These are phyloP conservation scores for Heloderma charlesbogerti DNA, from an alignment of 2,113 vertebrate genomes.

Conservation along the genomic window DNA sequence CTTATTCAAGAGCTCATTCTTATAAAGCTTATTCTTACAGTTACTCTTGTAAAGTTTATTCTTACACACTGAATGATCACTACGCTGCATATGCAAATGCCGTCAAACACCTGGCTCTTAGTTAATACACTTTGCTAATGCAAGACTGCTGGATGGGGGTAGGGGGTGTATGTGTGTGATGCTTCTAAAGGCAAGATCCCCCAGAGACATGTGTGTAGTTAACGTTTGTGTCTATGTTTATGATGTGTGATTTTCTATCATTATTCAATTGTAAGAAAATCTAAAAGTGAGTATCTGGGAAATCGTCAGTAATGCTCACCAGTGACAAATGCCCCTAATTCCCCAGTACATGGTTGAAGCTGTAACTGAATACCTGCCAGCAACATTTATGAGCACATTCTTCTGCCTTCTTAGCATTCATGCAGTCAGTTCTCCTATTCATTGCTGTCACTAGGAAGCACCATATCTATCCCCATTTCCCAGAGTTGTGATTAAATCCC, in stretches of 20 bases:
- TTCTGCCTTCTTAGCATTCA: slow-evolving; percentile 4
- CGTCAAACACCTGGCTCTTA: neutral
- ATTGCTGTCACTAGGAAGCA: slow-evolving; percentile 8
- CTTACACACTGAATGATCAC: neutral
- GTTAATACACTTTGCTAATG: neutral
- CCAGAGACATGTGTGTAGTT: neutral
- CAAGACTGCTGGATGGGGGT: neutral
- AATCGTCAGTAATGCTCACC: neutral
- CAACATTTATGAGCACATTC: slow-evolving; percentile 11
- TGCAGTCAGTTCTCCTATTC: neutral
- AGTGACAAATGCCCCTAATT: neutral
- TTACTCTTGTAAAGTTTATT: no score
- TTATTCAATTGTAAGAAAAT: slow-evolving; percentile 3
- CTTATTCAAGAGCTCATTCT: no score
- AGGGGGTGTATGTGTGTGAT: neutral
- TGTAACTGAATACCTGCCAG: neutral
- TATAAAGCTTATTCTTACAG: neutral
- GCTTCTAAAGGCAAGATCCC: neutral
- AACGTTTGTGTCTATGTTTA: neutral
- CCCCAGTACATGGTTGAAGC: neutral
- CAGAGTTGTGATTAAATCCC: neutral
- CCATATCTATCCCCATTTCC: neutral
- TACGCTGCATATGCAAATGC: neutral
- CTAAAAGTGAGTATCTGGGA: neutral
- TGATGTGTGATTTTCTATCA: accelerated